Conservation (phyloP, 2,113 vertebrate species). For the Grammomys surdaster region DNA sequence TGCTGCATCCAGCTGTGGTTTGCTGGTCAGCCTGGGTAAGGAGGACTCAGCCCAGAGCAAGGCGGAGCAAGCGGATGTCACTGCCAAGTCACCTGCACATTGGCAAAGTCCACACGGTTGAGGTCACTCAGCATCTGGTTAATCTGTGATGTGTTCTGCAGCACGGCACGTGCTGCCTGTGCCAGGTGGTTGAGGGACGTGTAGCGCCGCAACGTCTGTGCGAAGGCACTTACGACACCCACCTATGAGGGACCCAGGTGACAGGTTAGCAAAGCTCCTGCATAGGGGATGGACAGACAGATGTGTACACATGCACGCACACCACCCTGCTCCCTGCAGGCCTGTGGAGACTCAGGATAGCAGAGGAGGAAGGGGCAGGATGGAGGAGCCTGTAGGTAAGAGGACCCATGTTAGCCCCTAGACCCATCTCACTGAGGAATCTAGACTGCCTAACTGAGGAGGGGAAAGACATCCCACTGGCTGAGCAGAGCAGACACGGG, state of each 20-base stretch:
- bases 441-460: not conserved
- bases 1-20: not conserved
- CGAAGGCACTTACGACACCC: constrained; percentile 96
- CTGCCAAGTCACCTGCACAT: constrained; percentile 92
- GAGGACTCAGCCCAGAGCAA: not conserved
- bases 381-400: not conserved
- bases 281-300: not conserved
- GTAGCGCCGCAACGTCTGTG: constrained; percentile 96
- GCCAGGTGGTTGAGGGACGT: constrained; percentile 98
- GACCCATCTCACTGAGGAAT: not conserved
- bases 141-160: constrained; percentile 99
- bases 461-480: not conserved
- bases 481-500: not conserved
- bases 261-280: not conserved
- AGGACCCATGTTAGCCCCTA: not conserved
- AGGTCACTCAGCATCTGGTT: constrained; percentile 99
- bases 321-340: not conserved
- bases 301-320: not conserved
- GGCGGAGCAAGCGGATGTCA: no score
- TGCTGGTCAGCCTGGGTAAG: no score
- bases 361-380: not conserved
- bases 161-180: constrained; percentile 95
- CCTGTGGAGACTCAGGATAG: not conserved
- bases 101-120: constrained; percentile 98
- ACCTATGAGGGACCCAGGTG: constrained; percentile 85